phyloP scores from a whole-genome alignment of 1,140 invertebrate species.

The Drosophila nikananu region DNA sequence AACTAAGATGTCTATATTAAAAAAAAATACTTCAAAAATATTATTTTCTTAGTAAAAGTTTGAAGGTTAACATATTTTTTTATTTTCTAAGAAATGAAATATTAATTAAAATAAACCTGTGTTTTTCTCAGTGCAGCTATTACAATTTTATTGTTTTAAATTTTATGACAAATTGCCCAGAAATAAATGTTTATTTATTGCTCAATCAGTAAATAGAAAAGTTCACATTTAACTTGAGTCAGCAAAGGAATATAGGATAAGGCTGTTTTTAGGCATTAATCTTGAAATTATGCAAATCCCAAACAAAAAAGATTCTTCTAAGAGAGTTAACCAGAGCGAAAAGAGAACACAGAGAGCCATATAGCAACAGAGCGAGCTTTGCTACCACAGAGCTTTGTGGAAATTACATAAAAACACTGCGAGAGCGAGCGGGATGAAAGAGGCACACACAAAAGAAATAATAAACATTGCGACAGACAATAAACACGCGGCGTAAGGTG shows the following conservation, averaged over 20 bases:
- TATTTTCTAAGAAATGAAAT: no score
- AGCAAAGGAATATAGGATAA: neutral
- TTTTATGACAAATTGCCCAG: constrained; percentile 6
- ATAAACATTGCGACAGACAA: constrained; percentile 62
- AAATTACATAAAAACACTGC: constrained; percentile 47
- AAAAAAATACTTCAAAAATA: no score
- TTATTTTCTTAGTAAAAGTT: no score
- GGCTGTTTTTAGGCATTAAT: neutral
- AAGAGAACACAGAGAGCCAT: constrained; percentile 1
- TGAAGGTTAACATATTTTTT: no score
- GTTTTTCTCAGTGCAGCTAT: neutral
- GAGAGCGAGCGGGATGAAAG: constrained; percentile 17
- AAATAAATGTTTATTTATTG: neutral
- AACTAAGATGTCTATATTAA: no score
- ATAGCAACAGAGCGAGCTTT: constrained; percentile 21
- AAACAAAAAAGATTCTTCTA: constrained; percentile 24
- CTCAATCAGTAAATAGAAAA: neutral
- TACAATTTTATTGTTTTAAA: constrained; percentile 3
- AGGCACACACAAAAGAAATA: constrained; percentile 37
- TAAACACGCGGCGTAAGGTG: constrained; percentile 26
- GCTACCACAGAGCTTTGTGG: neutral
- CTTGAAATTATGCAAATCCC: constrained; percentile 12
- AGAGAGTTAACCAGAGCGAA: constrained; percentile 1
- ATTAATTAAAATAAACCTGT: no score
- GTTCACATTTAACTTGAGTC: constrained; percentile 9